Percentiles rank a stretch among this genome's conserved stretches.
Evolutionary conservation across 2,888 invertebrate species (phyloP).

Genomic region (Torymus texanus): DNA sequence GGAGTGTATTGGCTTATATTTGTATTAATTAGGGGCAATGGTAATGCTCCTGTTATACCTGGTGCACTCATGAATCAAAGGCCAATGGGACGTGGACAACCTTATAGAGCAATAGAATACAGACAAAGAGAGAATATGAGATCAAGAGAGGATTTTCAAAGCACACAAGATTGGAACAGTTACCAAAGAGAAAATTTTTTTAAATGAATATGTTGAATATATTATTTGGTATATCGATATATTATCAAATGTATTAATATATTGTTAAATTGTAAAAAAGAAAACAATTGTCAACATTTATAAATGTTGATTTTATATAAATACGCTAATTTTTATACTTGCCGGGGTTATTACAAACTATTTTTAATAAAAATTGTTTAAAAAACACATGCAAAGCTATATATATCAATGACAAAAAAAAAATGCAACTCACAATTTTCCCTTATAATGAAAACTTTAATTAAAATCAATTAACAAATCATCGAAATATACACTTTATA

Average conservation of each 20-base stretch:
- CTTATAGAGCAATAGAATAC: constrained; percentile 2
- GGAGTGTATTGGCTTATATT: constrained; percentile 72
- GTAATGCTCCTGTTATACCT: constrained; percentile 46
- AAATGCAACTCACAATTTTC: too few relatives aligned
- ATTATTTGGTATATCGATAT: too few relatives aligned
- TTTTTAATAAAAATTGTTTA: constrained; percentile 31
- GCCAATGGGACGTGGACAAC: background rate
- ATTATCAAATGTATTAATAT: too few relatives aligned
- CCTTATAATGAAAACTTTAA: constrained; percentile 20
- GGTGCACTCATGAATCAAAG: constrained; percentile 45
- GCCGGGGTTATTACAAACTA: background rate
- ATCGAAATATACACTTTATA: constrained; percentile 25
- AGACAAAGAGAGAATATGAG: constrained; percentile 30
- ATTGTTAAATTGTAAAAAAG: too few relatives aligned
- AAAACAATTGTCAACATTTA: too few relatives aligned
- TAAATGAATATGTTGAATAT: too few relatives aligned
- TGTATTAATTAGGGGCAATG: constrained; percentile 64
- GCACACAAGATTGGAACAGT: constrained; percentile 37
- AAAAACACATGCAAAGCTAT: constrained; percentile 1
- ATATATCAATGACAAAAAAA: background rate
- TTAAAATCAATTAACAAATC: constrained; percentile 43
- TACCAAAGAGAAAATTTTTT: constrained; percentile 24
- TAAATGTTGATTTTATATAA: constrained; percentile 25
- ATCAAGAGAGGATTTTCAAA: constrained; percentile 39
- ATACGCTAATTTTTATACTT: constrained; percentile 26